Evolutionary conservation across 2,888 invertebrate genomes (phyloP), one percentile per base, ranked within the genome.

Genomic region (Heliconius cydno): DNA sequence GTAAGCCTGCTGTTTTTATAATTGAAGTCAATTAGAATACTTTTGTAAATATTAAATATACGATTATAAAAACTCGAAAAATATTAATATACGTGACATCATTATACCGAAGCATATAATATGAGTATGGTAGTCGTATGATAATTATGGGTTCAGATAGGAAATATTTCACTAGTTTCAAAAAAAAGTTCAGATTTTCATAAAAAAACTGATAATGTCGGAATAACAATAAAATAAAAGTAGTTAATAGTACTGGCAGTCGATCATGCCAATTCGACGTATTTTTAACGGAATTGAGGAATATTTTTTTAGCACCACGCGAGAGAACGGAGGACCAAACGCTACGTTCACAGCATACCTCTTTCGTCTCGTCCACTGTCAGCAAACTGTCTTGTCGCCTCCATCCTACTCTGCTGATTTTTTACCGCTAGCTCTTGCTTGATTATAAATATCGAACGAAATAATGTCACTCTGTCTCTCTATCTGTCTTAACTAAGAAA

Each of bases 191-290:
- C 0, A 46, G 15, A 52, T 52, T 52, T 19, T 19, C 19, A 5
- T 52, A 52, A 52, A 6, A 52, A 19, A 19, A 52, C 19, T 52
- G 6, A 52, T 52, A 52, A 52, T 19, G 52, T 52, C 52, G 46
- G 15, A 46, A 52, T 52, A 52, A 52, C 15, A 52, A 52, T 15
- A 46, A 46, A 19, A 52, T 52, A 52, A 19, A 52, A 52, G 46
- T 52, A 19, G 15, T 52, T 52, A 52, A 52, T 15, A 46, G 5
- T 84, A 85, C 85, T 85, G 86, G 84, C 87, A 85, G 88, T 88
- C 86, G 86, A 87, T 88, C 87, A 86, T 41, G 63, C 19, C 81
- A 83, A 74, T 25, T 63, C 41, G 30, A 34, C 60, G 46, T 73
- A 74, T 70, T 78, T 80, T 83, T 82, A 79, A 80, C 15, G 74